A percentile compares a stretch with the other conserved stretches of the same genome.
phyloP scores from a whole-genome alignment of 1,140 invertebrate genomes.

The Lordiphosa collinella region DNA sequence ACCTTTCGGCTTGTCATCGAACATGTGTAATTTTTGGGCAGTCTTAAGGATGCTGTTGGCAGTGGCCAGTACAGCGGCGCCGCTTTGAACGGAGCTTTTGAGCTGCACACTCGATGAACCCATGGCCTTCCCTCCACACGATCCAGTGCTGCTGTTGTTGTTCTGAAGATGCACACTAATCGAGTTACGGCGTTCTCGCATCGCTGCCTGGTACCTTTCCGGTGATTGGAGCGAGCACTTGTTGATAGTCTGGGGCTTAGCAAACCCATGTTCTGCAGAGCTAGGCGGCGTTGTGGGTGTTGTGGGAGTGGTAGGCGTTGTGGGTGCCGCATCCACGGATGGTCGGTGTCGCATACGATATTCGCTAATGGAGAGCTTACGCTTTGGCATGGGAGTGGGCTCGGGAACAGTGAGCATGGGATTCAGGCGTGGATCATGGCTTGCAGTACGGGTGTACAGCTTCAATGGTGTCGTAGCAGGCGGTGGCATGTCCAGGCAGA shows the following conservation, averaged over 20 bases:
- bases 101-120: conserved; percentile 4
- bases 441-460: conserved; percentile 67
- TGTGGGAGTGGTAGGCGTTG: conserved; percentile 33
- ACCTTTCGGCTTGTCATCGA: conserved; percentile 65
- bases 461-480: conserved; percentile 53
- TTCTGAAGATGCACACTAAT: conserved; percentile 53
- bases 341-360: conserved; percentile 73
- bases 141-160: conserved; percentile 20
- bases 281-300: conserved; percentile 33
- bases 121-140: conserved; percentile 5
- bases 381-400: conserved; percentile 70
- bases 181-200: conserved; percentile 57
- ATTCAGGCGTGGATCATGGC: conserved; percentile 76
- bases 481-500: conserved; percentile 38
- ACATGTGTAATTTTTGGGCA: conserved; percentile 63
- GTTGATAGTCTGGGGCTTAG: conserved; percentile 61
- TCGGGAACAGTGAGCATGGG: conserved; percentile 69
- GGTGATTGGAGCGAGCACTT: conserved; percentile 65
- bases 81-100: conserved; percentile 21
- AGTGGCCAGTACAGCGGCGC: conserved; percentile 52
- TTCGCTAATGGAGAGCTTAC: conserved; percentile 77
- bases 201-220: conserved; percentile 59
- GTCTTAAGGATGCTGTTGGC: conserved; percentile 61
- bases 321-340: conserved; percentile 55
- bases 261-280: conserved; percentile 37